Percentiles rank a stretch among this genome's conserved stretches.
Evolutionary conservation across 2,113 vertebrate species (phyloP).

Genomic region (Sorex fumeus): DNA sequence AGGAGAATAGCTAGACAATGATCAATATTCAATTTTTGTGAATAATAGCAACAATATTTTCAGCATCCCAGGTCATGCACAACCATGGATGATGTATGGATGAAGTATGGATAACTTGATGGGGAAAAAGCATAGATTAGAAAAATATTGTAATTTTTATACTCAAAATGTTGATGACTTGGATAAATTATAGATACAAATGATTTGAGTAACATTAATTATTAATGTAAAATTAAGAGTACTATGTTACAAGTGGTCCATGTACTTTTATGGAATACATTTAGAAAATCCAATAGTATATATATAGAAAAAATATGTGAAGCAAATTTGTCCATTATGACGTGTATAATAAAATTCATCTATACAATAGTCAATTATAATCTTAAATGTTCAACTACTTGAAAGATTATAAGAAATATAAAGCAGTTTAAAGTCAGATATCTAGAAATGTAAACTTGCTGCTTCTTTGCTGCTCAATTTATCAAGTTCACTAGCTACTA

Average conservation of each 20-base stretch:
- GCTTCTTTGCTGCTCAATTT: background rate
- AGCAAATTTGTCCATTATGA: background rate
- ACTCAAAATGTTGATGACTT: background rate
- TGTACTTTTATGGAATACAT: background rate
- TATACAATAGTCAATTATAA: background rate
- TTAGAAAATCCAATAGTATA: background rate
- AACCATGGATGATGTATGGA: background rate
- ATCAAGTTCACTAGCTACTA: background rate
- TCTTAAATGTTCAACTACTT: background rate
- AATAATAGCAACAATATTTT: background rate
- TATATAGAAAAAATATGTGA: background rate
- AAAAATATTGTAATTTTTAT: slow-evolving; percentile 1
- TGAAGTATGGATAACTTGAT: background rate
- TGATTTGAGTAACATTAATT: background rate
- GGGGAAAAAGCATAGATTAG: background rate
- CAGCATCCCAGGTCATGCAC: no score
- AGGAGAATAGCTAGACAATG: background rate
- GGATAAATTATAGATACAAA: background rate
- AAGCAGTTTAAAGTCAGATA: background rate
- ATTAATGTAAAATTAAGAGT: background rate
- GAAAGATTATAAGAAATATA: background rate
- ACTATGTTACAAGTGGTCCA: no score
- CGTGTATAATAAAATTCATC: slow-evolving; percentile 26
- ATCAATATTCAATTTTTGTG: background rate
- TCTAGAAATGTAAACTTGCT: background rate